These are phyloP conservation scores for Chascanopsetta lugubris DNA, from an alignment of 2,113 vertebrate genomes.

Conservation along the genomic window DNA sequence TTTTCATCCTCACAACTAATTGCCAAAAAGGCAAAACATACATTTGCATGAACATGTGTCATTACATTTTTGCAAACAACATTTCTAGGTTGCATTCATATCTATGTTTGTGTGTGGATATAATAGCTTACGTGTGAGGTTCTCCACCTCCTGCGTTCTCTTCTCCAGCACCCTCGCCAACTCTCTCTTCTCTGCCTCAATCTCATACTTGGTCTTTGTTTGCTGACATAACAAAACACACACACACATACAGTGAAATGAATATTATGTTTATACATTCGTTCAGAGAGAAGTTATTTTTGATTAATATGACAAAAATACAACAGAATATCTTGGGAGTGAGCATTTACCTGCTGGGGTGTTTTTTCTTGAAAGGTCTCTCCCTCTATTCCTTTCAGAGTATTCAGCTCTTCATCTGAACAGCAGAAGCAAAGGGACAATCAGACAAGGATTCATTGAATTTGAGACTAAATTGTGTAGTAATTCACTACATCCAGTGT, in stretches of 20 bases:
- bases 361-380: conserved; percentile 84
- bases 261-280: too few relatives aligned
- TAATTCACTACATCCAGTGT: too few relatives aligned
- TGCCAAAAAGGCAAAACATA: too few relatives aligned
- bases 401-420: conserved; percentile 86
- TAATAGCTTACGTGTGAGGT: conserved; percentile 89
- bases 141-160: conserved; percentile 90
- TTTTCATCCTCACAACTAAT: too few relatives aligned
- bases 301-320: background rate
- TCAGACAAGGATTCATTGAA: background rate
- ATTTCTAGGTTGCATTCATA: too few relatives aligned
- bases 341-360: conserved; percentile 82
- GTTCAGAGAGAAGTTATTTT: too few relatives aligned
- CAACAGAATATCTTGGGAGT: background rate
- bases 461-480: background rate
- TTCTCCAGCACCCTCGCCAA: conserved; percentile 90
- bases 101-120: background rate
- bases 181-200: conserved; percentile 95
- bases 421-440: conserved; percentile 4
- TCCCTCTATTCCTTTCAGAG: conserved; percentile 87
- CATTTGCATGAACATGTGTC: background rate
- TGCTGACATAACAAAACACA: conserved; percentile 39
- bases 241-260: background rate
- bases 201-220: conserved; percentile 89
- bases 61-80: too few relatives aligned